phyloP scores from a whole-genome alignment of 2,113 vertebrate species.

The Solenodon paradoxus region DNA sequence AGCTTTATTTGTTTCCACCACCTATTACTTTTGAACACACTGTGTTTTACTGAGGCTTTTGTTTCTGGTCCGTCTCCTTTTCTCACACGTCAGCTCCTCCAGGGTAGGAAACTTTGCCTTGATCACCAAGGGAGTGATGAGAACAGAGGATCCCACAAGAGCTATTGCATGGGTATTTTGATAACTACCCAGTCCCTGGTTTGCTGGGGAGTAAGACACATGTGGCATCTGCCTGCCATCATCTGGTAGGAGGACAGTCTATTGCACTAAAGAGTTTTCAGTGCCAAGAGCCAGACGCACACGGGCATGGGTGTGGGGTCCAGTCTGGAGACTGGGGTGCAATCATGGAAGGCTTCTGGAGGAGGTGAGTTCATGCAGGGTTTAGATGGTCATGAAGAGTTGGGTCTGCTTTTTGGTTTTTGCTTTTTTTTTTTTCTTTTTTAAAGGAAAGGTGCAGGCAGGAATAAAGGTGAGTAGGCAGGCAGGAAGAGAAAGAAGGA shows the following conservation, averaged over 20 bases:
- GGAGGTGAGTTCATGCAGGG: background rate
- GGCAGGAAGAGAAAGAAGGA: no score
- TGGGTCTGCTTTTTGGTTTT: background rate
- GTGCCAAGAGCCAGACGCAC: background rate
- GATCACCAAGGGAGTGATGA: background rate
- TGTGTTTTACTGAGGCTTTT: background rate
- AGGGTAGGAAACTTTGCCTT: background rate
- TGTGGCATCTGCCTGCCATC: background rate
- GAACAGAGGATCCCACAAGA: background rate
- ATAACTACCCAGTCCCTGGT: background rate
- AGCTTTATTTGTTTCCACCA: background rate
- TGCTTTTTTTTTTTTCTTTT: no score
- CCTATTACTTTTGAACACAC: background rate
- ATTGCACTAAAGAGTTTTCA: background rate
- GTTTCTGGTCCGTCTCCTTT: background rate
- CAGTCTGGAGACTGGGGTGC: background rate
- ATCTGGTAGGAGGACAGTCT: background rate
- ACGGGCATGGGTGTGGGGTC: background rate
- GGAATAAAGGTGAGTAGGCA: no score
- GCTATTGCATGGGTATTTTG: background rate
- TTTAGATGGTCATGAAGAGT: background rate
- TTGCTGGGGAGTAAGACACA: background rate
- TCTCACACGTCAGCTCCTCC: background rate
- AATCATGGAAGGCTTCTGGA: background rate
- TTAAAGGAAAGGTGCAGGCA: no score